Base-by-base conservation (phyloP, 2,888 invertebrate genomes). In the Tryphoninae sp. region DNA sequence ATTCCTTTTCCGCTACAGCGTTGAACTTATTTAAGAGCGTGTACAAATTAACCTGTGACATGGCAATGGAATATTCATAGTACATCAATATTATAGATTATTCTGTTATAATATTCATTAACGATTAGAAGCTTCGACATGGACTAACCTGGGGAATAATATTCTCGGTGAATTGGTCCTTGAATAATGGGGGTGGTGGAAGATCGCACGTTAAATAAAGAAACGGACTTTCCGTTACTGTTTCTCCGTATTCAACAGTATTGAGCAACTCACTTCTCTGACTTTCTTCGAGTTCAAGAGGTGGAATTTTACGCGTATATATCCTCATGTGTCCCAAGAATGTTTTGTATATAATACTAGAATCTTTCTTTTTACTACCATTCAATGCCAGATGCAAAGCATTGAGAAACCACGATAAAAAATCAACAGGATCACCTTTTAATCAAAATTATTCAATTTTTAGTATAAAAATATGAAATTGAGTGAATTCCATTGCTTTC, bases 361-460 rank as follows among this genome's bases (percentile, higher is more conserved):
- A 98, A 85, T 96, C 95, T 1, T 94, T 94, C 87, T 96, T 96
- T 90, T 98, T 98, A 0, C 96, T 97, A 23, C 99, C 99, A 92
- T 98, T 98, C 77, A 99, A 93, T 0, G 99, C 98, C 86, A 96
- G 94, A 91, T 99, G 99, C 45, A 99, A 93, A 0, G 98, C 97
- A 92, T 99, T 99, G 61, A 99, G 93, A 90, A 99, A 97, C 99
- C 99, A 99, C 0, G 98, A 98, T 78, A 99, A 93, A 91, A 99
- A 99, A 90, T 99, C 98, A 80, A 99, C 96, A 0, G 99, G 98
- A 93, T 99, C 99, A 87, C 99, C 97, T 97, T 86, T 84, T 89
- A 89, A 86, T 26, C 77, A 13, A 51, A 73, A 33, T 42, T 13
- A 9, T 62, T 1, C 16, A 59, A 16, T 55, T 42, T 3, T 73